Base-by-base conservation (phyloP, 1,140 invertebrate genomes). In the Macrobrachium rosenbergii region DNA sequence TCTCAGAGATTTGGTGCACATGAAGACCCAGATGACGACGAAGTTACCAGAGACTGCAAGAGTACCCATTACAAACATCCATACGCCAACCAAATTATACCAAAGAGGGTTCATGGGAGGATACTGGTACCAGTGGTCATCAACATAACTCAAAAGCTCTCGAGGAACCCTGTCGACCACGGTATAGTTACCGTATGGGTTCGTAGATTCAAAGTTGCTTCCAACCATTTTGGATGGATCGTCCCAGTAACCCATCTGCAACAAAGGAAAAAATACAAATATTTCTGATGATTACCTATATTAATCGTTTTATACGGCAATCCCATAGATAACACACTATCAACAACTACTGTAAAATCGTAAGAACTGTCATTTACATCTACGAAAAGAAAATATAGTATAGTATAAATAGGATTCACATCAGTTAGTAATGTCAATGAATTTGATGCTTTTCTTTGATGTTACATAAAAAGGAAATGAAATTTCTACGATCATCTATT, bases 11-110 rank as follows among this genome's bases (percentile, higher is more conserved):
- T 96, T 96, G 1, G 96, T 96, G 8, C 94, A 94, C 28, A 93
- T 93, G 92, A 97, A 98, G 88, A 98, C 96, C 92, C 95, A 97
- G 83, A 97, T 93, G 59, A 98, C 96, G 93, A 97, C 94, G 59
- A 95, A 94, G 91, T 98, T 98, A 85, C 97, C 97, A 78, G 92
- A 82, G n/a, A 96, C 91, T 2, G 95, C 94, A 88, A 96, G 92
- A 37, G 95, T 91, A 21, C 95, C 96, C 78, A 97, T 93, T 79
- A 95, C 93, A 52, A 97, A 94, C 1, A 96, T 96, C 11, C 97
- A 93, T 23, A 96, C 93, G 62, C 93, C 94, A 90, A 97, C 96
- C n/a, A 96, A 93, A 67, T 93, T 94, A 91, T 97, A 95, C 95
- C 96, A 96, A 58, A 96, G 90, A 19, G 95, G 95, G 91, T 96